Evolutionary conservation across 2,113 vertebrate species (phyloP).

Genomic region (Barnardius zonarius): DNA sequence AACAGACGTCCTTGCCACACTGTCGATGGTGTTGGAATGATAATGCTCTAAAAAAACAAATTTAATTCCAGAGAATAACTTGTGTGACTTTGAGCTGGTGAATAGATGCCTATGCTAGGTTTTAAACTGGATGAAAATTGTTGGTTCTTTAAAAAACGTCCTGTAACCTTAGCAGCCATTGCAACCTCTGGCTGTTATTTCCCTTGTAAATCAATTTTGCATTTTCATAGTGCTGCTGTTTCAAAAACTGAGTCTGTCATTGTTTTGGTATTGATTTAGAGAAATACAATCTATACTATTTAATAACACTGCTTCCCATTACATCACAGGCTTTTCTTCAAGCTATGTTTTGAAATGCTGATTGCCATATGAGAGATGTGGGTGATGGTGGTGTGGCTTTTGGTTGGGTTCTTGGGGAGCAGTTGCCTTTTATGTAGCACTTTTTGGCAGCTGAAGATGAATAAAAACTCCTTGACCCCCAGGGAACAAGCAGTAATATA

Average conservation of each 20-base stretch:
- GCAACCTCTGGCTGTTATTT: slow-evolving; percentile 7
- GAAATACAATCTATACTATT: slow-evolving; percentile 27
- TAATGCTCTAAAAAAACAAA: not conserved
- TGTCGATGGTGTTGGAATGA: not conserved
- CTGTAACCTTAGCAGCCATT: not conserved
- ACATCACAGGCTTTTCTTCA: slow-evolving; percentile 23
- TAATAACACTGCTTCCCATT: not conserved
- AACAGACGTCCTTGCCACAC: not conserved
- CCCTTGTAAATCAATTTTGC: slow-evolving; percentile 21
- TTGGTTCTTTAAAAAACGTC: not conserved
- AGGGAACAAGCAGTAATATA: not conserved
- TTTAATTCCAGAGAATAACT: not conserved
- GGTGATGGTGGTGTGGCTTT: not conserved
- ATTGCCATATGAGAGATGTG: not conserved
- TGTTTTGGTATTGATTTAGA: slow-evolving; percentile 39
- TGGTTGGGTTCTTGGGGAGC: not conserved
- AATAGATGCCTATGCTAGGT: not conserved
- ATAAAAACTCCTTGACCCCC: not conserved
- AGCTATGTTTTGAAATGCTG: not conserved
- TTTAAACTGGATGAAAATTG: not conserved
- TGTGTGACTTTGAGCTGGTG: not conserved
- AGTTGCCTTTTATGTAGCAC: not conserved
- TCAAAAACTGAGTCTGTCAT: not conserved
- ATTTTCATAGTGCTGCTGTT: not conserved
- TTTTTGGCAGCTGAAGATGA: slow-evolving; percentile 10